phyloP scores from a whole-genome alignment of 2,113 vertebrate genomes.

The Halichoeres trimaculatus region DNA sequence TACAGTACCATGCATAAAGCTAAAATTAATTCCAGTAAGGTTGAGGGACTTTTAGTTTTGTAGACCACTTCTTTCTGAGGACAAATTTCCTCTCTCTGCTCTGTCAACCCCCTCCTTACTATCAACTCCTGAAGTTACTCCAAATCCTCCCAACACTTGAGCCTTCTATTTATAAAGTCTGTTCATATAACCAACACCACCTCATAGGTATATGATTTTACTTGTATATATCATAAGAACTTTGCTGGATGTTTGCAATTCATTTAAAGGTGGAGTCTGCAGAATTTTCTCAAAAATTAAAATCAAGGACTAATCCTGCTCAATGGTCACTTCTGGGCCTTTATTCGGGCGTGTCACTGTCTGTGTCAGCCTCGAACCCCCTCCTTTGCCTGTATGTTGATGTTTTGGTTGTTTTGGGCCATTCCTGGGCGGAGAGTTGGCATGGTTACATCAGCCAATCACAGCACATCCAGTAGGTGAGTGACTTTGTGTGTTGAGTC shows the following conservation, averaged over 20 bases:
- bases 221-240: constrained; percentile 47
- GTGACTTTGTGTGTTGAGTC: no score
- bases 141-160: constrained; percentile 31
- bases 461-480: no score
- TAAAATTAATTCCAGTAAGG: constrained; percentile 61
- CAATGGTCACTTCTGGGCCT: no score
- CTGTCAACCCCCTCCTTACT: constrained; percentile 21
- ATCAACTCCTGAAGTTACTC: constrained; percentile 15
- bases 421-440: no score
- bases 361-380: no score
- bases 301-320: no score
- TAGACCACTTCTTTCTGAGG: constrained; percentile 46
- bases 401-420: no score
- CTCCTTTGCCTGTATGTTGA: no score
- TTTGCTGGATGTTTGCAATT: constrained; percentile 35
- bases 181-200: constrained; percentile 53
- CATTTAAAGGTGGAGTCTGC: no score
- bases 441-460: no score
- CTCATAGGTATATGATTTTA: constrained; percentile 57
- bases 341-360: no score
- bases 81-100: constrained; percentile 37
- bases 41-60: constrained; percentile 58
- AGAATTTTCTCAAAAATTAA: no score
- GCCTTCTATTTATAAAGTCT: constrained; percentile 40
- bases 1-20: constrained; percentile 75